Evolutionary conservation across 2,113 vertebrate genomes (phyloP), one percentile per base, ranked within the genome.

Genomic region (Gymnocephalus cernua): DNA sequence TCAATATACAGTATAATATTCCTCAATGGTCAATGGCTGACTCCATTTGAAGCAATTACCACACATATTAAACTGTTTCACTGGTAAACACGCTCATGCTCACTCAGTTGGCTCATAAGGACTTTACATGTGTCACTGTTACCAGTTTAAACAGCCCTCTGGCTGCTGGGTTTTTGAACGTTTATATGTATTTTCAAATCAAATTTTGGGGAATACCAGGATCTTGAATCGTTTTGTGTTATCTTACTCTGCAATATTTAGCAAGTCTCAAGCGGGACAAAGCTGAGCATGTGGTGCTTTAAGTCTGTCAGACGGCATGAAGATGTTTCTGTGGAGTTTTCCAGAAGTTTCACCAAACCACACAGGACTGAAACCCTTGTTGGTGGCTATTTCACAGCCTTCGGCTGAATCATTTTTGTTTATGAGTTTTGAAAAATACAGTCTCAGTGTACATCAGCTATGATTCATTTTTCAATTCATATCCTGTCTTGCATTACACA

Each of bases 11-110:
- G n/a, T n/a, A 38, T 38, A 38, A 38, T 38, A 38, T 38, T 72
- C 50, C 50, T 41, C 3, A 7, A 64, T 14, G 77, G 32, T 78
- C 27, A 38, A 63, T 59, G 72, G 16, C 70, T 74, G 84, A 61
- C 69, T 74, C 71, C 14, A 57, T 77, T 80, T 62, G 59, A 76
- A 77, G 78, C 74, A 84, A 77, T 86, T 82, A 77, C 51, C 48
- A n/a, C 66, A 79, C 61, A 79, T 82, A 83, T n/a, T n/a, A n/a
- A n/a, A n/a, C 18, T 57, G 61, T 77, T 61, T 67, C 59, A 53
- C 51, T 73, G 44, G 66, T 69, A 85, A 82, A 68, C 16, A 47
- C 4, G 23, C 53, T 47, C 27, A 16, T 27, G 41, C 72, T 82
- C 72, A 65, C 61, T 69, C 68, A 59, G 38, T 68, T 21, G 48